Conservation (phyloP, 2,113 vertebrate genomes). For the Leptobrachium leishanense region DNA sequence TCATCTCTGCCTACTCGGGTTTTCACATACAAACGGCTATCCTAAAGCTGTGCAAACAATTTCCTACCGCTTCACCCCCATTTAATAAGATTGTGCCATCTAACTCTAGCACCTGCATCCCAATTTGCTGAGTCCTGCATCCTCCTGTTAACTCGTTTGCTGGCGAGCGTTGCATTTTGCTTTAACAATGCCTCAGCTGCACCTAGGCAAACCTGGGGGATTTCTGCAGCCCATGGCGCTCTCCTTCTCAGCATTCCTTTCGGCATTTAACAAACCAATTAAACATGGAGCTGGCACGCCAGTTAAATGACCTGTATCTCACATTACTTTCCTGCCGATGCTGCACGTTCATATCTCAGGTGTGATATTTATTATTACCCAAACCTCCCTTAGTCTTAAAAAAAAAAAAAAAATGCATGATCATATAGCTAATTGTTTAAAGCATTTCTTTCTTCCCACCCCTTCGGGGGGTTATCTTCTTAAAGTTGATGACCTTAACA, state of each 20-base stretch:
- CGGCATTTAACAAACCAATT: conserved; percentile 31
- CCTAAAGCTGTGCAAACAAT: conserved; percentile 15
- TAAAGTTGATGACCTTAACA: too few species aligned
- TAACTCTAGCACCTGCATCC: conserved; percentile 28
- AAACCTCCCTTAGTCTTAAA: too few species aligned
- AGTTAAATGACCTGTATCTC: neutral
- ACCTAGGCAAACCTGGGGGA: neutral
- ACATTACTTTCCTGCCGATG: neutral
- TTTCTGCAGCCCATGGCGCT: too few species aligned
- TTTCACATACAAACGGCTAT: neutral
- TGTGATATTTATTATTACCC: neutral
- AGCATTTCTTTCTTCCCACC: too few species aligned
- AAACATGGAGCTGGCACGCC: conserved; percentile 5
- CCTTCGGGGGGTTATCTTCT: too few species aligned
- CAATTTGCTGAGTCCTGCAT: conserved; percentile 3
- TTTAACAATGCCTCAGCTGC: conserved; percentile 24
- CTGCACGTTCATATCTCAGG: neutral
- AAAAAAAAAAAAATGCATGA: too few species aligned
- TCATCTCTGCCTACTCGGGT: neutral
- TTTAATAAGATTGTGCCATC: conserved; percentile 13
- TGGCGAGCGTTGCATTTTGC: conserved; percentile 7
- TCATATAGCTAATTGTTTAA: too few species aligned
- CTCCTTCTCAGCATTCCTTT: neutral
- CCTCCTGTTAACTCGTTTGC: neutral
- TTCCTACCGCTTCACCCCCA: neutral